Evolutionary conservation across 2,113 vertebrate species (phyloP).

Genomic region (Verasper variegatus): DNA sequence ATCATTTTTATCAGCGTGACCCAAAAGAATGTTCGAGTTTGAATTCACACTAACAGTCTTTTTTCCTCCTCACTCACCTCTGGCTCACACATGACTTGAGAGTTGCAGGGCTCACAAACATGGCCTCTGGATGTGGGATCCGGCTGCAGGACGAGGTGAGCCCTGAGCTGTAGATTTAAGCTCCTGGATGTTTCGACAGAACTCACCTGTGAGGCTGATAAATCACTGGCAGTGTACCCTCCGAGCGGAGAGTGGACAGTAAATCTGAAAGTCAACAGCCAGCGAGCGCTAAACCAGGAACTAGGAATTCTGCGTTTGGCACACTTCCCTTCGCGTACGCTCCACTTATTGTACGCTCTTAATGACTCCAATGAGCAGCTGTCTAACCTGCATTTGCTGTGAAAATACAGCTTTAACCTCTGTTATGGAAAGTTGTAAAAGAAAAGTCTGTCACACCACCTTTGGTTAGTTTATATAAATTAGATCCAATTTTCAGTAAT

Average conservation of each 20-base stretch:
- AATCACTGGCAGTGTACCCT: conserved; percentile 74
- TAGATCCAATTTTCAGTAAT: conserved; percentile 39
- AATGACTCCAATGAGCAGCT: conserved; percentile 65
- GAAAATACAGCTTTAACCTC: conserved; percentile 62
- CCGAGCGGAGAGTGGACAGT: conserved; percentile 68
- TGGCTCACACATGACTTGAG: background rate
- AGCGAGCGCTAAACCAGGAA: conserved; percentile 68
- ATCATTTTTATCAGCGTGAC: conserved; percentile 39
- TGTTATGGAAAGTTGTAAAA: conserved; percentile 42
- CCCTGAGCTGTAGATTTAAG: conserved; percentile 61
- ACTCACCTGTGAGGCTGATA: conserved; percentile 75
- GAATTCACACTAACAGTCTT: background rate
- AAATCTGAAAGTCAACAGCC: conserved; percentile 83
- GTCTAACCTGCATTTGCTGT: conserved; percentile 52
- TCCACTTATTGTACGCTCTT: conserved; percentile 66
- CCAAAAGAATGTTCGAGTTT: conserved; percentile 51
- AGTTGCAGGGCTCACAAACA: conserved; percentile 1
- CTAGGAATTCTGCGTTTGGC: conserved; percentile 70
- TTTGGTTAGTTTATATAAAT: conserved; percentile 58
- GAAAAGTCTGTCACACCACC: conserved; percentile 26
- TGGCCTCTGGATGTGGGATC: conserved; percentile 46
- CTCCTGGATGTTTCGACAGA: conserved; percentile 70
- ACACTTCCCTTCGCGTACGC: conserved; percentile 69
- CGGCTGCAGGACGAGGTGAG: conserved; percentile 57
- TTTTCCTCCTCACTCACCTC: background rate